Conservation (phyloP, 2,113 vertebrate species). For the Aphelocoma coerulescens region DNA sequence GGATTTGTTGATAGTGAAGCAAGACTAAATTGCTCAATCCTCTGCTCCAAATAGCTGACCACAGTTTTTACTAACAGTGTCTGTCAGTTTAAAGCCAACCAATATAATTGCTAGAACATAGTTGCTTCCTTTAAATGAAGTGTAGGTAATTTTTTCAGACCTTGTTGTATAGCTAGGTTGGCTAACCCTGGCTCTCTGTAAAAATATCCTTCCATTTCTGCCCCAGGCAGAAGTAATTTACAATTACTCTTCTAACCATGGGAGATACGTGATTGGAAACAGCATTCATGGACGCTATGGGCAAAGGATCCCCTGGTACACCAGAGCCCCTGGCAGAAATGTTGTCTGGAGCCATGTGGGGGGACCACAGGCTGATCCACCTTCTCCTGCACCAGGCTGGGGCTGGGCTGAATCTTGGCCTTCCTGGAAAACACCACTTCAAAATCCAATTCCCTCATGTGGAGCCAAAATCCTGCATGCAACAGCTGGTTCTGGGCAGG, state of each 20-base stretch:
- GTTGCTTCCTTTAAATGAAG: background rate
- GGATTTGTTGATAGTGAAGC: slow-evolving; percentile 14
- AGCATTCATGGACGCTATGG: background rate
- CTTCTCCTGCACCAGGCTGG: background rate
- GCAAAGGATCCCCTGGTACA: background rate
- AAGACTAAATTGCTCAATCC: slow-evolving; percentile 11
- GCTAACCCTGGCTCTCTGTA: background rate
- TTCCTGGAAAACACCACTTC: background rate
- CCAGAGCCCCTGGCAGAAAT: background rate
- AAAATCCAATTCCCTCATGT: background rate
- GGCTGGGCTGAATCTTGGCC: background rate
- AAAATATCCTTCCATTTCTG: background rate
- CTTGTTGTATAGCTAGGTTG: background rate
- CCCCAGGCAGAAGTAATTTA: background rate
- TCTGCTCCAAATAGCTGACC: slow-evolving; percentile 2
- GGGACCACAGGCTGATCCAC: background rate
- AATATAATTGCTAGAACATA: background rate
- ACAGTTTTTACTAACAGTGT: background rate
- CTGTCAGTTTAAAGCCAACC: background rate
- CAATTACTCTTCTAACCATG: background rate
- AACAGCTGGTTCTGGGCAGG: background rate
- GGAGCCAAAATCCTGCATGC: background rate
- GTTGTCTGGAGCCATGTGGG: background rate
- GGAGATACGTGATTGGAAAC: background rate
- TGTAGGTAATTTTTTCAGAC: background rate